Evolutionary conservation across 2,113 vertebrate species (phyloP), one percentile per base, ranked within the genome.

Genomic region (Nothobranchius furzeri): DNA sequence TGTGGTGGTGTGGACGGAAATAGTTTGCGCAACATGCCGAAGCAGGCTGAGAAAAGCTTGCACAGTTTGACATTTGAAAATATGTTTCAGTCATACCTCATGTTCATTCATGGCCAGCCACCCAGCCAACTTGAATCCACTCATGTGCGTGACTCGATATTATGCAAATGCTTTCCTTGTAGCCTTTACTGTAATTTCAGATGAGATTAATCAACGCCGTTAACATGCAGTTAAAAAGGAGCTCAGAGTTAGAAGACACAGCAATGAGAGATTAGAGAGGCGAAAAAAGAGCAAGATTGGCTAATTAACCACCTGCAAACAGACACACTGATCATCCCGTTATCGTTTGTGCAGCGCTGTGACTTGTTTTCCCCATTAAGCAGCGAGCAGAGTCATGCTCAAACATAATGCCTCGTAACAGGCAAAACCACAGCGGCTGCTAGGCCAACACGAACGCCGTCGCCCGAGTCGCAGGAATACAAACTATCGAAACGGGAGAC

Each of bases 301-400:
- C 72, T 78, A 87, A 87, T 89, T 87, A 86, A 65, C 68, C 80
- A 81, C 84, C 83, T 86, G 76, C 75, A 79, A 84, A 84, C 60
- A 68, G 47, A 20, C 63, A 7, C 65, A 49, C 52, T 46, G 75
- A 81, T 84, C 69, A 76, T 67, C 53, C 55, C 0, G 35, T 66
- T 63, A 73, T 64, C 57, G 14, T 78, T 69, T 37, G 15, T 46
- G 42, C 74, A 73, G 14, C 64, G 71, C 70, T 75, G 72, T 73
- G 75, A 81, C 82, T 83, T 74, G 79, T 85, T 78, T 68, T 69
- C 60, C 30, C 79, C 82, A 81, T 85, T 79, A 78, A 73, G 43
- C 40, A 40, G 54, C 49, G 1, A 53, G 76, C 20, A 0, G 45
- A 70, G 73, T 64, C 68, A 30, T 3, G 48, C 68, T 86, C 75